A percentile compares a stretch with the other conserved stretches of the same genome.
Conservation (phyloP, 2,797 vertebrate genomes). For the Schizopygopsis pylzovi region DNA sequence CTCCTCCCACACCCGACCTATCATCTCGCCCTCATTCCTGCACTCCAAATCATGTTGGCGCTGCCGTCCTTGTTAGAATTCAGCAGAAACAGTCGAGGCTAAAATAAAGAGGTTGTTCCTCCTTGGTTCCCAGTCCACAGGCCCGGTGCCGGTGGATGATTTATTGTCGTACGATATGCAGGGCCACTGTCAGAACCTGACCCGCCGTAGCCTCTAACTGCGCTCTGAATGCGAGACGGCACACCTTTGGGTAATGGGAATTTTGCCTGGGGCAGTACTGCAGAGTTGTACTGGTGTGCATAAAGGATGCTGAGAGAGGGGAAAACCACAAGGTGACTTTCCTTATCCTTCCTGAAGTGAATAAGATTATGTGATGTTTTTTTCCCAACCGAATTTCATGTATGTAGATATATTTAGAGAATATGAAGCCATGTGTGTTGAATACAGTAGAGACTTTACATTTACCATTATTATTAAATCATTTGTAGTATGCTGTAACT, state of each 20-base stretch:
- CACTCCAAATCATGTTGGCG: not conserved
- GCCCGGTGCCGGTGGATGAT: conserved; percentile 63
- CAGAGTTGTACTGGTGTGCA: conserved; percentile 53
- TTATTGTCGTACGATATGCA: conserved; percentile 64
- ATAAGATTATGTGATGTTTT: conserved; percentile 33
- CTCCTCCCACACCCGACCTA: conserved; percentile 10
- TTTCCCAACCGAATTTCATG: not conserved
- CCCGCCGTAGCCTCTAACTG: conserved; percentile 46
- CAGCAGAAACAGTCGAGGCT: conserved; percentile 42
- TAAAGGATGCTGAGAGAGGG: conserved; percentile 44
- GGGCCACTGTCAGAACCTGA: conserved; percentile 63
- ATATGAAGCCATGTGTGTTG: not conserved
- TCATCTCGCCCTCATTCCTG: not conserved
- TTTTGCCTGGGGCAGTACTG: conserved; percentile 57
- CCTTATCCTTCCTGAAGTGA: conserved; percentile 39
- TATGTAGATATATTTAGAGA: not conserved
- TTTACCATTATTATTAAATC: not conserved
- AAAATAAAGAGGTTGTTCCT: conserved; percentile 49
- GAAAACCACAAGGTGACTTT: conserved; percentile 60
- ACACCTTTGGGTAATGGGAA: conserved; percentile 56
- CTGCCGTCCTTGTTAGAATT: conserved; percentile 48
- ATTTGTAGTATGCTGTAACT: not conserved
- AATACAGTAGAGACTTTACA: not conserved
- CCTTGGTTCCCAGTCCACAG: conserved; percentile 42
- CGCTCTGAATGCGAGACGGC: conserved; percentile 62